Base-by-base conservation (phyloP, 2,113 vertebrate species). In the Anguilla rostrata region DNA sequence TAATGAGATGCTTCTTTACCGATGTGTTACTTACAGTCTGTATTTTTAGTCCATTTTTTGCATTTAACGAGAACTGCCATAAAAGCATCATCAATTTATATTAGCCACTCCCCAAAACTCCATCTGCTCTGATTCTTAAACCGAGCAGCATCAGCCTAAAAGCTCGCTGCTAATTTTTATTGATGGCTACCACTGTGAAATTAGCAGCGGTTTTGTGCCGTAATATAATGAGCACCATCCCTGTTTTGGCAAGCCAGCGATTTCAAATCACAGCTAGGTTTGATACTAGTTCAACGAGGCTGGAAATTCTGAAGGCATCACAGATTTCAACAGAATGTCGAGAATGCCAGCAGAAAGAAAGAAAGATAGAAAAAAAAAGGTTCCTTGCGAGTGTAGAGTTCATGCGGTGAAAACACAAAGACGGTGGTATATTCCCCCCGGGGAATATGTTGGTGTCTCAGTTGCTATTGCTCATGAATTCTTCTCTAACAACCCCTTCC, bases 31-130 rank as follows among this genome's bases (percentile, higher is more conserved):
- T 95, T 95, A 94, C 84, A 89, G 88, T 89, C 90, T 93, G 93
- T 93, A 94, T 94, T 95, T 92, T 87, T 91, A 86, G 89, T 91
- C 90, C 92, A 86, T 94, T 94, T 93, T 79, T 26, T 81, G 82
- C 92, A 84, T 95, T 90, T 94, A 95, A 95, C 91, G 90, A 94
- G 91, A 94, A 91, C 39, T 78, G 89, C 88, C 92, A 91, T 94
- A 92, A 94, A 95, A 91, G 57, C 89, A 90, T 91, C 87, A 94
- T 94, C 90, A 94, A 88, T 94, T 95, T 92, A 87, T 91, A 93
- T 91, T 94, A 92, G 85, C 86, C 91, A 92, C 88, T 94, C 34
- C 75, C 43, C 29, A 63, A 71, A 56, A 12, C 49, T 66, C 66
- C 86, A 49, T 43, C 71, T 46, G 71, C 22, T 46, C 20, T 39